These are phyloP conservation scores for Etheostoma nigrum DNA, from an alignment of 2,797 vertebrate genomes.

Conservation along the genomic window DNA sequence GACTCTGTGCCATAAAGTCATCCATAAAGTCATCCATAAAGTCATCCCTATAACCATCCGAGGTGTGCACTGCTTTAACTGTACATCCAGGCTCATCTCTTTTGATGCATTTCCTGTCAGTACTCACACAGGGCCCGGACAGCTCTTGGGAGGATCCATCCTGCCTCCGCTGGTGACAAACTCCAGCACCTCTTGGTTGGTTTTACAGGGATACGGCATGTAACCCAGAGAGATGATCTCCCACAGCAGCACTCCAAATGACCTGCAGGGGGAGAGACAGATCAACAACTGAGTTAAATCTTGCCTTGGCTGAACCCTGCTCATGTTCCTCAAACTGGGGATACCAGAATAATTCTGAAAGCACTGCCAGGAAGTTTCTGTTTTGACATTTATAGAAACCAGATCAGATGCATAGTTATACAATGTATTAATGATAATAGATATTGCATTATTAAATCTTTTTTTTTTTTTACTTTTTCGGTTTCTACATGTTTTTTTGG, in stretches of 20 bases:
- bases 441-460: no score
- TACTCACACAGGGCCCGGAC: constrained; percentile 94
- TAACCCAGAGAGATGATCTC: constrained; percentile 95
- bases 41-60: not conserved
- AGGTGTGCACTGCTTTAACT: not conserved
- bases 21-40: no score
- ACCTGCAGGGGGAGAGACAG: constrained; percentile 87
- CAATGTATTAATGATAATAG: no score
- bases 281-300: constrained; percentile 16
- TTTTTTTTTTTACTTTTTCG: not conserved
- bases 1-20: not conserved
- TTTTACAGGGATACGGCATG: constrained; percentile 94
- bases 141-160: constrained; percentile 93
- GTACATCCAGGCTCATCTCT: not conserved
- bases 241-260: constrained; percentile 96
- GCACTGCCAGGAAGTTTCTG: not conserved
- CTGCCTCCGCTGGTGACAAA: constrained; percentile 92
- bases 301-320: not conserved
- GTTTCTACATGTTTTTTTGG: not conserved
- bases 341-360: not conserved
- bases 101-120: not conserved
- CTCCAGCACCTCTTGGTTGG: constrained; percentile 95
- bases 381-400: not conserved
- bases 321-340: not conserved
- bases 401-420: not conserved